These are phyloP conservation scores for Psilopsiagon aymara DNA, from an alignment of 2,113 vertebrate genomes.

Conservation along the genomic window DNA sequence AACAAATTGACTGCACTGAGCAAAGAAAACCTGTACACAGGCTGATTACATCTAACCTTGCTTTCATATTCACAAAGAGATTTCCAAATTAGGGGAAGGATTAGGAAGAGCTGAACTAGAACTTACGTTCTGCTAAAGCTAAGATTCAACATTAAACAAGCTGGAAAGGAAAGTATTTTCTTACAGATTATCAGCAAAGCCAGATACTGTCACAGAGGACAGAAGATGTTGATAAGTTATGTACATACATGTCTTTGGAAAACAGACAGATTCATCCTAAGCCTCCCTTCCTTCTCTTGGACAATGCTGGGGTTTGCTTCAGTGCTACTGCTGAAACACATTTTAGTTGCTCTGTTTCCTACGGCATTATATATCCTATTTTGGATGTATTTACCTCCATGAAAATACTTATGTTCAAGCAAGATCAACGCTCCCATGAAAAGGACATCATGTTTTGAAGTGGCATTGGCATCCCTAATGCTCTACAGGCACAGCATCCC, in stretches of 20 bases:
- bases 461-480: neutral
- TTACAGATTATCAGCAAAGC: conserved; percentile 7
- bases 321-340: neutral
- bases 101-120: neutral
- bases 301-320: neutral
- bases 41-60: conserved; percentile 9
- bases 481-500: neutral
- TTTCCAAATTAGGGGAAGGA: neutral
- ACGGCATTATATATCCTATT: neutral
- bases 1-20: neutral
- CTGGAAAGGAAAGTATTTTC: conserved; percentile 19
- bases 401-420: neutral
- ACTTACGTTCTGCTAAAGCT: neutral
- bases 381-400: neutral
- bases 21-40: neutral
- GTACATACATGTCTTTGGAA: neutral
- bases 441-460: neutral
- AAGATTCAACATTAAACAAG: neutral
- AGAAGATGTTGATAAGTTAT: neutral
- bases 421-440: neutral
- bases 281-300: neutral
- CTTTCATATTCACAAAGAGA: neutral
- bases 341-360: neutral
- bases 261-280: neutral
- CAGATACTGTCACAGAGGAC: neutral